phyloP scores from a whole-genome alignment of 2,113 vertebrate genomes.

The Probosciger aterrimus region DNA sequence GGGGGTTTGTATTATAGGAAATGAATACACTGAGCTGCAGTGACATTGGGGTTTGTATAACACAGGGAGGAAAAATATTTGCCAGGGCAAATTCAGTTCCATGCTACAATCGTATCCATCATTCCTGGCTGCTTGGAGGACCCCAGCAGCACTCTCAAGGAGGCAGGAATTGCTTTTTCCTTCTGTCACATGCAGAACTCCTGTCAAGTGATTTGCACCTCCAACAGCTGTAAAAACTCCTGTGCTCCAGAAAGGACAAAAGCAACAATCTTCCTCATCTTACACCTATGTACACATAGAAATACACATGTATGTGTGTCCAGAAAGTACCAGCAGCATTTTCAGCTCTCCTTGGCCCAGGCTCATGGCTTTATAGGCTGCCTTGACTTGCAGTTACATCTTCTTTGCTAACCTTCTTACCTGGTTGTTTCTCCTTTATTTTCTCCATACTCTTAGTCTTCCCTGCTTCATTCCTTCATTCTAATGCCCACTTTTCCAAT shows the following conservation, averaged over 20 bases:
- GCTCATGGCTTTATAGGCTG: neutral
- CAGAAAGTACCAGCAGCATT: neutral
- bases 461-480: neutral
- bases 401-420: neutral
- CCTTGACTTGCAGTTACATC: neutral
- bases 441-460: neutral
- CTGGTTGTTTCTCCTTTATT: constrained; percentile 11
- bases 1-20: neutral
- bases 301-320: neutral
- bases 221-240: neutral
- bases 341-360: neutral
- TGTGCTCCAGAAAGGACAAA: neutral
- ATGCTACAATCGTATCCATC: neutral
- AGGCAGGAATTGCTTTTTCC: neutral
- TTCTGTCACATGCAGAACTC: neutral
- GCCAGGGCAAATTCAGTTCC: neutral
- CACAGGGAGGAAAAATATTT: neutral
- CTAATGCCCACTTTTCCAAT: neutral
- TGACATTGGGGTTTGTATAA: neutral
- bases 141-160: neutral
- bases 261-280: neutral
- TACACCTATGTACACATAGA: accelerated
- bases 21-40: neutral
- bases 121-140: neutral
- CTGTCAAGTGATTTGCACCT: neutral